A percentile compares a stretch with the other conserved stretches of the same genome.
Evolutionary conservation across 2,113 vertebrate genomes (phyloP).

Genomic region (Crotalus helleri): DNA sequence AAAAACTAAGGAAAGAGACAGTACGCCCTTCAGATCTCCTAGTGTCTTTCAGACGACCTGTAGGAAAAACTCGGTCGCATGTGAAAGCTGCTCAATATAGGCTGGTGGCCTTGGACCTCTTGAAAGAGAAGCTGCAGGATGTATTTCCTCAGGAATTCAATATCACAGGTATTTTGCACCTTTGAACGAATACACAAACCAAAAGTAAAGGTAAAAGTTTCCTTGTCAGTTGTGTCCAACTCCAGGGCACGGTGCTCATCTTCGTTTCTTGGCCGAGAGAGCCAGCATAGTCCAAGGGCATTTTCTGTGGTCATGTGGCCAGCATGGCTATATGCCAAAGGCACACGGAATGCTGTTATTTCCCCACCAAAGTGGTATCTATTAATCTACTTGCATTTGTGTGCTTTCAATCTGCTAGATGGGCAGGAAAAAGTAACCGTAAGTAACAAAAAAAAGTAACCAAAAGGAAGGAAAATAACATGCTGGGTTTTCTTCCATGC

Average conservation of each 20-base stretch:
- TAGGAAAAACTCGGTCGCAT: constrained; percentile 64
- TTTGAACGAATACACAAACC: background rate
- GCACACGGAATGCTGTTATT: background rate
- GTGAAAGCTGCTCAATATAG: constrained; percentile 82
- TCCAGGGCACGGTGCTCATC: background rate
- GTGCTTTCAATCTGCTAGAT: background rate
- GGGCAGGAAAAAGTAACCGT: background rate
- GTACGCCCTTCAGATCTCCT: constrained; percentile 76
- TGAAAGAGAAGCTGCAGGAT: constrained; percentile 69
- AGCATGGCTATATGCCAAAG: background rate
- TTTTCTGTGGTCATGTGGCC: background rate
- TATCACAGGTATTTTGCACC: constrained; percentile 71
- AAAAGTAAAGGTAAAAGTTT: background rate
- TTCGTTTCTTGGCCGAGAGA: background rate
- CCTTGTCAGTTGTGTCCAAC: background rate
- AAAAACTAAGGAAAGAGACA: constrained; percentile 62
- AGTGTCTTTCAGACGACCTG: constrained; percentile 82
- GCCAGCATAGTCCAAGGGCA: background rate
- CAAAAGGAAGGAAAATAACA: background rate
- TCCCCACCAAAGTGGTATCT: background rate
- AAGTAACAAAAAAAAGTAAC: no score
- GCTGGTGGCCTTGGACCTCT: constrained; percentile 75
- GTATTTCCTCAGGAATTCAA: constrained; percentile 72
- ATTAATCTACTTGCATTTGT: background rate
- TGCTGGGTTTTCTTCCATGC: background rate